Conservation (phyloP, 2,888 invertebrate species). For the Coelogynopora nodosa region DNA sequence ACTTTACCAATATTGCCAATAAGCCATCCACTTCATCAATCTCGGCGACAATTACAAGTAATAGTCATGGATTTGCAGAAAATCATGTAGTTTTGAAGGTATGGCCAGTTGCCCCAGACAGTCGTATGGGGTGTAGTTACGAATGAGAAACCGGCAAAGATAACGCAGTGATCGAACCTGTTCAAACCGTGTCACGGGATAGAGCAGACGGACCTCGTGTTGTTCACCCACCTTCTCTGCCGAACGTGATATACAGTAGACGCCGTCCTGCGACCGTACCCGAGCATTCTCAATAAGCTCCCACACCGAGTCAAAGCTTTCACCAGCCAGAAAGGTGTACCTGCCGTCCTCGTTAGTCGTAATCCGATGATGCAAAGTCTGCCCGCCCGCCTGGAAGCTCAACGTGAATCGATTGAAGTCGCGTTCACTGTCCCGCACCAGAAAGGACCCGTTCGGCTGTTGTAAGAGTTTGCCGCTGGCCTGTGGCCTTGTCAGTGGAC, state of each 20-base stretch:
- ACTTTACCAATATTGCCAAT: too few relatives aligned
- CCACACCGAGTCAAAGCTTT: conserved; percentile 27
- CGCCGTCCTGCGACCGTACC: not conserved
- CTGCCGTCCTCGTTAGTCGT: not conserved
- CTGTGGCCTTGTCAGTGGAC: conserved; percentile 42
- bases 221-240: conserved; percentile 4
- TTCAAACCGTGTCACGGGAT: conserved; percentile 29
- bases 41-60: not conserved
- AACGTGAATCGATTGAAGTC: conserved; percentile 43
- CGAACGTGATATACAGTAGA: conserved; percentile 39
- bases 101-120: not conserved
- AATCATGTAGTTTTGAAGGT: not conserved
- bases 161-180: conserved; percentile 37
- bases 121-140: conserved; percentile 2
- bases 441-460: conserved; percentile 42
- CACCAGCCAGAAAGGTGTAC: not conserved
- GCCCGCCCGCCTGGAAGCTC: conserved; percentile 41
- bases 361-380: conserved; percentile 43
- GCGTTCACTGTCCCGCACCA: conserved; percentile 42
- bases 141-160: conserved; percentile 38
- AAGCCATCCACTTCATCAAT: too few relatives aligned
- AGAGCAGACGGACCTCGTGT: conserved; percentile 38
- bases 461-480: conserved; percentile 9
- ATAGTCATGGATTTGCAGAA: not conserved
- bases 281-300: conserved; percentile 35